A percentile compares a stretch with the other conserved stretches of the same genome.
Conservation (phyloP, 1,140 invertebrate species). For the Theocolax elegans region DNA sequence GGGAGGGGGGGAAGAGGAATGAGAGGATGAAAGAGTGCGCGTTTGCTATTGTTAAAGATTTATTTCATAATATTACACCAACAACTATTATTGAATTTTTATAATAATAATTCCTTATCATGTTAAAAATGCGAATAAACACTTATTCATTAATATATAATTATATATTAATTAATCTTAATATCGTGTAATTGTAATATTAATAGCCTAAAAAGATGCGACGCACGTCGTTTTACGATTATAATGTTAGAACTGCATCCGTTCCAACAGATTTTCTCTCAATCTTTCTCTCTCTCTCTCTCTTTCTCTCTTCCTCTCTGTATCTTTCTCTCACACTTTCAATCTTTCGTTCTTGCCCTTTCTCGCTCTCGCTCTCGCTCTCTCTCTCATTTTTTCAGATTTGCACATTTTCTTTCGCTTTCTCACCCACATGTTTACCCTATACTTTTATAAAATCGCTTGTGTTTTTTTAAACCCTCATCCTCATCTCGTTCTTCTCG, state of each 20-base stretch:
- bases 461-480: conserved; percentile 28
- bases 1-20: no score
- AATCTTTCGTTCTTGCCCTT: conserved; percentile 15
- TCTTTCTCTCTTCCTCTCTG: not conserved
- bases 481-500: conserved; percentile 34
- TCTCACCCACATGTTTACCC: conserved; percentile 20
- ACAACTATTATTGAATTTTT: conserved; percentile 67
- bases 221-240: conserved; percentile 49
- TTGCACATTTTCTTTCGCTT: conserved; percentile 1
- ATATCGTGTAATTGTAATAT: conserved; percentile 56
- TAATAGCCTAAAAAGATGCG: conserved; percentile 59
- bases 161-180: conserved; percentile 61
- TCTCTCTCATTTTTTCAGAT: conserved; percentile 12
- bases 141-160: conserved; percentile 63
- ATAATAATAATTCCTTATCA: conserved; percentile 65
- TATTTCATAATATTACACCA: conserved; percentile 68
- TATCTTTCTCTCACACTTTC: not conserved
- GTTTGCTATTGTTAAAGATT: conserved; percentile 63
- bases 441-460: conserved; percentile 37
- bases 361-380: conserved; percentile 29
- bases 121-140: conserved; percentile 67
- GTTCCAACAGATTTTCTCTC: conserved; percentile 22
- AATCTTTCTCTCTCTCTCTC: not conserved
- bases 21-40: conserved; percentile 16
- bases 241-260: conserved; percentile 42